Conservation (phyloP, 2,888 invertebrate species). For the Pristionchus arcanus region DNA sequence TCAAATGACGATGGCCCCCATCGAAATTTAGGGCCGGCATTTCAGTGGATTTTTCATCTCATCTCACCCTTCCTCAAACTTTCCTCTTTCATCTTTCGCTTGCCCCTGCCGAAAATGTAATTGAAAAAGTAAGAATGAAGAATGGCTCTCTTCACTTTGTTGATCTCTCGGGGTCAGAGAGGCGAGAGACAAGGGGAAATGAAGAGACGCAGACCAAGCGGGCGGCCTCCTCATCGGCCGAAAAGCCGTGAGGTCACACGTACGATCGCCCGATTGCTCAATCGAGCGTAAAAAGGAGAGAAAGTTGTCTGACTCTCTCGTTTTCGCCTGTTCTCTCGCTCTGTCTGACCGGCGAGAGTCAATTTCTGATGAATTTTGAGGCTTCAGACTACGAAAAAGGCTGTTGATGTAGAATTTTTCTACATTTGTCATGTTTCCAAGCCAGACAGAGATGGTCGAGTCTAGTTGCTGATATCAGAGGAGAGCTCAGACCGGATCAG, state of each 20-base stretch:
- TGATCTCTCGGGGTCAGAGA: not conserved
- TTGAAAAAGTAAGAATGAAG: slow-evolving; percentile 5
- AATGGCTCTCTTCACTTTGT: not conserved
- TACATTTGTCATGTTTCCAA: too few species aligned
- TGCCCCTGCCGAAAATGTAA: not conserved
- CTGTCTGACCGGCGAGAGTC: not conserved
- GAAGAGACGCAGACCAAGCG: not conserved
- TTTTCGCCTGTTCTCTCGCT: not conserved
- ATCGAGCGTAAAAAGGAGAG: not conserved
- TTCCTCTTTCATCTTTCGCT: not conserved
- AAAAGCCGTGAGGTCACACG: slow-evolving; percentile 9
- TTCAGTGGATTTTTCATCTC: not conserved
- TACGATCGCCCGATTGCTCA: not conserved
- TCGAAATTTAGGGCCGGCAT: not conserved
- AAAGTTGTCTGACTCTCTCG: not conserved
- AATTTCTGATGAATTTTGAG: not conserved
- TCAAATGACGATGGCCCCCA: not conserved
- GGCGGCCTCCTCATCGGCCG: not conserved
- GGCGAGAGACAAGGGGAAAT: not conserved
- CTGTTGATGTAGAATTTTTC: not conserved
- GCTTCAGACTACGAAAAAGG: not conserved
- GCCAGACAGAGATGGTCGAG: too few species aligned
- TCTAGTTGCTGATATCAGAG: too few species aligned
- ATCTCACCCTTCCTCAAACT: not conserved
- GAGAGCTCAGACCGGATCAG: too few species aligned